Evolutionary conservation across 2,797 vertebrate genomes (phyloP), one percentile per base, ranked within the genome.

Genomic region (Cynopterus sphinx): DNA sequence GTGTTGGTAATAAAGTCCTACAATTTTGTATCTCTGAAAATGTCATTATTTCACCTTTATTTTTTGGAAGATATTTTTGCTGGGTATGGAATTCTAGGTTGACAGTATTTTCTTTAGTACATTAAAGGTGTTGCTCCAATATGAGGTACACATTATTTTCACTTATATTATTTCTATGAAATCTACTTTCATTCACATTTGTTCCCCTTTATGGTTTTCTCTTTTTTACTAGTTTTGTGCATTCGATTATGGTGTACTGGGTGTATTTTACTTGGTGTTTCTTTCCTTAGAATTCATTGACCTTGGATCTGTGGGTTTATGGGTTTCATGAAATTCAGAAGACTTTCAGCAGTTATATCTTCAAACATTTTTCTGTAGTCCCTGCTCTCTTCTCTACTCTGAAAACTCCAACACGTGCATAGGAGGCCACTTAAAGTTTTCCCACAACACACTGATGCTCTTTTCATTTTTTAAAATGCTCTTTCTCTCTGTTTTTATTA

Each of bases 21-120:
- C 7, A 79, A 53, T 46, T 82, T 63, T 87, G 6, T 63, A 43
- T 74, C 90, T 92, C 43, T 73, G 19, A 81, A 96, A 73, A 88
- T 85, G 7, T 6, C 15, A 31, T 71, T 63, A 78, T 84, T 77
- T 49, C 26, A 41, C 6, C 49, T 81, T 63, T 46, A 39, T 1
- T 84, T 84, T 92, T 82, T 61, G 55, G 49, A 91, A 90, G 67
- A 71, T 88, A 71, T 28, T 90, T 92, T 95, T 84, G 21, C 49
- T 77, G 28, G 41, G 41, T 92, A 73, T 67, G 85, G 36, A 96
- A 87, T 31, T 74, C 3, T 28, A 67, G 12, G 16, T 67, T 41
- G 57, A n/a, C 36, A 59, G 6, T 17, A 65, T 73, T 86, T 79
- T 94, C 17, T 83, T 77, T 19, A 41, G 16, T 39, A 65, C 13